Conservation (phyloP, 2,113 vertebrate species). For the Alces alces region DNA sequence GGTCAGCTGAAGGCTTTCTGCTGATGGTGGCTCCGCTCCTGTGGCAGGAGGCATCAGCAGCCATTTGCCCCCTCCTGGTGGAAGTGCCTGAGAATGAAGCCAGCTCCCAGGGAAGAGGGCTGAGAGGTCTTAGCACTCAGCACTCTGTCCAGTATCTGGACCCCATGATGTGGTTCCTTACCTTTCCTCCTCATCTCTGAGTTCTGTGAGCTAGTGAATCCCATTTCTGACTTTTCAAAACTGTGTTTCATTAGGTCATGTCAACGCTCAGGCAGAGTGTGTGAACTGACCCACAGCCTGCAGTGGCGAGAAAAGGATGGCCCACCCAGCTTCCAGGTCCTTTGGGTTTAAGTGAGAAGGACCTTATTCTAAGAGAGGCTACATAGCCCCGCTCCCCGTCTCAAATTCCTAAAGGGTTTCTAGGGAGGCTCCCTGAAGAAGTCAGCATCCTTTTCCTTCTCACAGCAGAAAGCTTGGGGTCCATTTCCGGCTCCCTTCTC, state of each 20-base stretch:
- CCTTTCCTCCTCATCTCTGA: not conserved
- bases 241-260: not conserved
- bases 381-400: accelerated
- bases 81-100: not conserved
- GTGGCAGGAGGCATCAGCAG: not conserved
- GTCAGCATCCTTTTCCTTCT: not conserved
- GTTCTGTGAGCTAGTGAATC: not conserved
- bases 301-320: not conserved
- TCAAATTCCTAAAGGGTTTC: not conserved
- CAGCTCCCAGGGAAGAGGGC: not conserved
- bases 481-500: not conserved
- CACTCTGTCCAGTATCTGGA: accelerated
- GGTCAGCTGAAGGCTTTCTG: not conserved
- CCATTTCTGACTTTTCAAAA: not conserved
- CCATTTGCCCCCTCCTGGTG: not conserved
- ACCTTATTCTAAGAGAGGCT: not conserved
- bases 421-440: not conserved
- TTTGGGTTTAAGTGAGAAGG: not conserved
- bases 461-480: not conserved
- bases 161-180: accelerated
- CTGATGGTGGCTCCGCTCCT: not conserved
- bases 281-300: not conserved
- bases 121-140: accelerated
- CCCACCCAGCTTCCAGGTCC: not conserved
- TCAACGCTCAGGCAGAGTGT: not conserved